Evolutionary conservation across 1,140 invertebrate species (phyloP).

Genomic region (Lasioglossum baleicum): DNA sequence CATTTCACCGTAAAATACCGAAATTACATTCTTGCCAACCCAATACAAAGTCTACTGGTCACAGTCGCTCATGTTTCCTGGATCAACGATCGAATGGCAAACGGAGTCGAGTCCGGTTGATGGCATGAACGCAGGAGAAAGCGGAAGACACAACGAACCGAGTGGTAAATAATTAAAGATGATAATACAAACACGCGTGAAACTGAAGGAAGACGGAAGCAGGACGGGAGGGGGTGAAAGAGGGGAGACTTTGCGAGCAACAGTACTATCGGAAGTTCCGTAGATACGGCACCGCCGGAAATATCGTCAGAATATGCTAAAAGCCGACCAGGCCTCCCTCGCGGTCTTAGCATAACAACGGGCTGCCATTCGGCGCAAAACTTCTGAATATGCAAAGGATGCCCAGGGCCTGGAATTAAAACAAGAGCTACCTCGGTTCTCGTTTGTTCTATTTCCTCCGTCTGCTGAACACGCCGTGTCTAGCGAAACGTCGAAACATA

Average conservation of each 20-base stretch:
- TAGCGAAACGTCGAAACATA: constrained; percentile 35
- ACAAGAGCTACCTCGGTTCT: constrained; percentile 49
- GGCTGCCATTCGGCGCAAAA: constrained; percentile 69
- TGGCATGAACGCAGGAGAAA: no score
- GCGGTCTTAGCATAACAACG: constrained; percentile 73
- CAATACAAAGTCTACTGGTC: no score
- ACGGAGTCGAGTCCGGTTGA: no score
- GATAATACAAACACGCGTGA: constrained; percentile 59
- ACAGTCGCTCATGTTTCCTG: no score
- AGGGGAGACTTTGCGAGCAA: constrained; percentile 15
- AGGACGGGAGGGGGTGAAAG: background rate
- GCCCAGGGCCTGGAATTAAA: constrained; percentile 49
- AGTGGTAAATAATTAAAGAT: constrained; percentile 58
- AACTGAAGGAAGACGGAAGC: constrained; percentile 10
- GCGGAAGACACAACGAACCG: constrained; percentile 29
- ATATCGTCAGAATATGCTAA: constrained; percentile 73
- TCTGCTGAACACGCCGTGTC: background rate
- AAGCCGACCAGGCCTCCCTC: constrained; percentile 54
- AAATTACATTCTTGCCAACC: no score
- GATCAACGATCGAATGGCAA: no score
- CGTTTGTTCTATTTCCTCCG: constrained; percentile 3
- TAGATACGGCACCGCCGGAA: constrained; percentile 57
- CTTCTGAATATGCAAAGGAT: constrained; percentile 70
- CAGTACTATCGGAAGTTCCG: constrained; percentile 31
- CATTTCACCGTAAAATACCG: no score